A percentile compares a stretch with the other conserved stretches of the same genome.
phyloP scores from a whole-genome alignment of 2,797 vertebrate genomes.

The Enteromius paludinosus region DNA sequence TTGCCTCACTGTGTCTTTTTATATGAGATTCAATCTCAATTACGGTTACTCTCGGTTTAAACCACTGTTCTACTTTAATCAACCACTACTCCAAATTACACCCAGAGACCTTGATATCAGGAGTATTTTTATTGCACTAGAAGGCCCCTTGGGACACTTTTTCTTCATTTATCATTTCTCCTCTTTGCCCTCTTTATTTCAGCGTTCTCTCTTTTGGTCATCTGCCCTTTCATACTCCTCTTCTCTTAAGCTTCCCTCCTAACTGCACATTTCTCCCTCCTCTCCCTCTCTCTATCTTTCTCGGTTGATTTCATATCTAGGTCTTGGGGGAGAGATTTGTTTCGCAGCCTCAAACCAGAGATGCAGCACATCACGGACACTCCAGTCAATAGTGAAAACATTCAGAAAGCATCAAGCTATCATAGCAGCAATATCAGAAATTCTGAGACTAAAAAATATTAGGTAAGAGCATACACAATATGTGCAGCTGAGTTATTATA shows the following conservation, averaged over 20 bases:
- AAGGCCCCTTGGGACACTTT: conserved; percentile 33
- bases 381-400: conserved; percentile 21
- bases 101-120: conserved; percentile 24
- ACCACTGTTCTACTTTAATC: conserved; percentile 46
- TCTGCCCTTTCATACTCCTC: conserved; percentile 49
- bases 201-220: conserved; percentile 31
- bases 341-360: conserved; percentile 37
- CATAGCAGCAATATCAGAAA: neutral
- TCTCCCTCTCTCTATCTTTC: conserved; percentile 32
- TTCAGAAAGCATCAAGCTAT: conserved; percentile 21
- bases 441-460: conserved; percentile 17
- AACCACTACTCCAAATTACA: conserved; percentile 43
- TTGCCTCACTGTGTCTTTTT: conserved; percentile 33
- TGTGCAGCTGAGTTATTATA: neutral
- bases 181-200: conserved; percentile 33
- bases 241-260: conserved; percentile 27
- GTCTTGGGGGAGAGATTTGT: conserved; percentile 56
- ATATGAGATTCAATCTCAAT: conserved; percentile 43
- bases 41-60: conserved; percentile 34
- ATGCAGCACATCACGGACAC: conserved; percentile 28
- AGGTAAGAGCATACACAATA: neutral
- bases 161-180: conserved; percentile 17
- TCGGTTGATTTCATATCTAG: conserved; percentile 66
- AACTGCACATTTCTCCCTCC: conserved; percentile 7
- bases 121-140: conserved; percentile 30